phyloP scores from a whole-genome alignment of 2,797 vertebrate genomes.

The Pseudochirops cupreus region DNA sequence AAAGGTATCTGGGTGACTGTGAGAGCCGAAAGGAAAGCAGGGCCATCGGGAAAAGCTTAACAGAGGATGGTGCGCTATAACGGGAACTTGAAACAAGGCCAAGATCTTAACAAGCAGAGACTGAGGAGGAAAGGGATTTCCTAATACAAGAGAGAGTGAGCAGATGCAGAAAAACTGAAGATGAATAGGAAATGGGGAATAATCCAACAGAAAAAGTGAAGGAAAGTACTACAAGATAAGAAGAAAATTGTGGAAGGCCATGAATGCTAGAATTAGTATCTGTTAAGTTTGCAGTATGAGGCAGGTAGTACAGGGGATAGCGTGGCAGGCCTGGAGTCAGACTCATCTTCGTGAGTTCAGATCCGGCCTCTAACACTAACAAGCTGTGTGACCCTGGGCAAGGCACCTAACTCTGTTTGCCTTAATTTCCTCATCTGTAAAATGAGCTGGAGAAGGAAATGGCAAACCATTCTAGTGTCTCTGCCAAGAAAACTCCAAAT shows the following conservation, averaged over 20 bases:
- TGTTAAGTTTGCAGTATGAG: not conserved
- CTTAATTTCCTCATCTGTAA: not conserved
- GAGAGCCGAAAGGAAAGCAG: not conserved
- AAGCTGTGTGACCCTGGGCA: not conserved
- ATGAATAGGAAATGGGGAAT: not conserved
- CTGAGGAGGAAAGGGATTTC: not conserved
- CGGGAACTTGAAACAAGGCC: not conserved
- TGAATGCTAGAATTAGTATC: not conserved
- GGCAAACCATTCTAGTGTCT: not conserved
- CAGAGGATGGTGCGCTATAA: not conserved
- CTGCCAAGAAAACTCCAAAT: not conserved
- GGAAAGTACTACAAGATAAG: not conserved
- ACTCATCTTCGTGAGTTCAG: not conserved
- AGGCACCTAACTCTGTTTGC: not conserved
- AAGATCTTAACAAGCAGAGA: not conserved
- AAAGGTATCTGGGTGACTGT: not conserved
- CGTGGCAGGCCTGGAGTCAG: not conserved
- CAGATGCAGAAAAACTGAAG: not conserved
- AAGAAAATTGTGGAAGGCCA: not conserved
- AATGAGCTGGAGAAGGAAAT: not conserved
- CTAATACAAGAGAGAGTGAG: not conserved
- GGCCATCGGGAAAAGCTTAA: not conserved
- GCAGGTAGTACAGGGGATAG: not conserved
- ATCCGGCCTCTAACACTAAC: not conserved
- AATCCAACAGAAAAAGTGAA: not conserved